These are phyloP conservation scores for Varecia variegata DNA, from an alignment of 2,797 vertebrate genomes.

Conservation along the genomic window DNA sequence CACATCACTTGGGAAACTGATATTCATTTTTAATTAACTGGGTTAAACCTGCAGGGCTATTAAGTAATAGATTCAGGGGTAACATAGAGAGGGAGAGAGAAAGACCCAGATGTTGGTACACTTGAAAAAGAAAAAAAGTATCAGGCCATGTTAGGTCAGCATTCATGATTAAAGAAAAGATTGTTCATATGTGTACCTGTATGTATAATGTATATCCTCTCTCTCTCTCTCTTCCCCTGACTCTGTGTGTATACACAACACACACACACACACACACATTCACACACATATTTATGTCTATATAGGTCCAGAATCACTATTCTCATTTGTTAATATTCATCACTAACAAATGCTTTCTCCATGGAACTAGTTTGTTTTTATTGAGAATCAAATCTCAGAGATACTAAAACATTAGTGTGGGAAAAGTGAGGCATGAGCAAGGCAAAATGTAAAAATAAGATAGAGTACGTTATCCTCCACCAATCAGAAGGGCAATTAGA, in stretches of 20 bases:
- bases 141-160: not conserved
- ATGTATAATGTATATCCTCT: not conserved
- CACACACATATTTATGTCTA: not conserved
- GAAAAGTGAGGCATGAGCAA: not conserved
- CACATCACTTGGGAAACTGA: not conserved
- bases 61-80: not conserved
- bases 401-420: not conserved
- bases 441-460: not conserved
- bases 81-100: not conserved
- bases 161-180: not conserved
- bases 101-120: not conserved
- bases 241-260: not conserved
- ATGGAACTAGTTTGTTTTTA: not conserved
- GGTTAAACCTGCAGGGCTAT: not conserved
- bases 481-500: not conserved
- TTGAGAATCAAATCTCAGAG: not conserved
- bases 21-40: constrained; percentile 39
- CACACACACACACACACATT: not conserved
- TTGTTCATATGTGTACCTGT: not conserved
- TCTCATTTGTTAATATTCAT: not conserved
- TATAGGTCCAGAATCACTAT: not conserved
- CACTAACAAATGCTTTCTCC: not conserved
- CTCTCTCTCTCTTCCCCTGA: not conserved
- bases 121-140: not conserved
- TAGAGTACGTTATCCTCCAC: not conserved